Evolutionary conservation across 2,888 invertebrate genomes (phyloP), one percentile per base, ranked within the genome.

Genomic region (Dioctria linearis): DNA sequence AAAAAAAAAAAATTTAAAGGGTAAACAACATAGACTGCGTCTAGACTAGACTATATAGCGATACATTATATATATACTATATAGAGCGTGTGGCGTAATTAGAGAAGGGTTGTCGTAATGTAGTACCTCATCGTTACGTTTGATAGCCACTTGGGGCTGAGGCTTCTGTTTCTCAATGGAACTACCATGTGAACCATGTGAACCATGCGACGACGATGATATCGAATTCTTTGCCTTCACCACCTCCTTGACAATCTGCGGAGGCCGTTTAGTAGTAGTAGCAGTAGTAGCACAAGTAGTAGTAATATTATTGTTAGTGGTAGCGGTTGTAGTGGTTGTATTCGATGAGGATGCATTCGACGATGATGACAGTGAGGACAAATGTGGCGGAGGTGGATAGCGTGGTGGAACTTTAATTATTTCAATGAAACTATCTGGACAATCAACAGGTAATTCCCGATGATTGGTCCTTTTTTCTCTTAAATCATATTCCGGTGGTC

Each of bases 361-460:
- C 80, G 87, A 83, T 81, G 87, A 86, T 57, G 86, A 87, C 61
- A 85, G 84, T 42, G 89, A 88, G 4, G 88, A 87, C n/a, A 88
- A 82, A 83, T 88, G 88, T 8, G 86, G 86, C 84, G 91, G 91
- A 84, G 91, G 90, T 67, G 93, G 93, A 86, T 93, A 93, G 85
- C 93, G 93, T 59, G 93, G 93, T 63, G 93, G 91, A 2, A 92
- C 91, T 91, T 96, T 96, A 88, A 94, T 93, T 83, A 94, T 92
- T 86, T 95, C 95, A 83, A 96, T 93, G 90, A 96, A 97, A 86
- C 94, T 93, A 83, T 95, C 96, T 4, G 97, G 97, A 83, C 96
- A 96, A 89, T 97, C 97, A 81, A 97, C 96, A 3, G 97, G 95
- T 91, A 93, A 90, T 87, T 94, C 94, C 82, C 93, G 90, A 85